These are phyloP conservation scores for Peromyscus eremicus DNA, from an alignment of 2,797 vertebrate genomes.

Conservation along the genomic window DNA sequence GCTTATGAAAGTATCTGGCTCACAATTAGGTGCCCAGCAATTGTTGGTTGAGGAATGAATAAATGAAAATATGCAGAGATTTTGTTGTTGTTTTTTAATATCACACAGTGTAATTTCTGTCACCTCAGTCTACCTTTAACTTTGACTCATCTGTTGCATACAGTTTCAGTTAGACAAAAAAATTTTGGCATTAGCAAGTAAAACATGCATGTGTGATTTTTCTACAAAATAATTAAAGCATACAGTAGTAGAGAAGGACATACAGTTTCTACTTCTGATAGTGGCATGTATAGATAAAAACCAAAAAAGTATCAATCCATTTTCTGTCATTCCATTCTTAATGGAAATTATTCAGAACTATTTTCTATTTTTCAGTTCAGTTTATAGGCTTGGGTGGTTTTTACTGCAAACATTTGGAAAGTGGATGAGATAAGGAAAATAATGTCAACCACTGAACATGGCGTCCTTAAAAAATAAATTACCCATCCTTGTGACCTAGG, in stretches of 20 bases:
- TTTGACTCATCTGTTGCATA: not conserved
- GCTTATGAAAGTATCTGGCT: not conserved
- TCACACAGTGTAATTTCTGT: not conserved
- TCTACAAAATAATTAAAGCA: not conserved
- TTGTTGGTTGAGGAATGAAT: not conserved
- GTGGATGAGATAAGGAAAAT: not conserved
- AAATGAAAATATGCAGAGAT: not conserved
- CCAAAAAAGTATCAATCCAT: not conserved
- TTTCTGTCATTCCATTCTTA: not conserved
- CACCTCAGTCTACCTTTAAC: not conserved
- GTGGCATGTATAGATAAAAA: not conserved
- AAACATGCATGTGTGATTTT: not conserved
- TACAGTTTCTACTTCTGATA: not conserved
- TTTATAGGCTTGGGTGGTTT: not conserved
- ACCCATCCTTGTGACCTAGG: not conserved
- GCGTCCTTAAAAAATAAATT: constrained; percentile 19
- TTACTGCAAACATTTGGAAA: not conserved
- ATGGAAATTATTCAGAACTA: not conserved
- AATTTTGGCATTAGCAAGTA: not conserved
- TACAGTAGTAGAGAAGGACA: not conserved
- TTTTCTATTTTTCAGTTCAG: not conserved
- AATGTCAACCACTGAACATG: not conserved
- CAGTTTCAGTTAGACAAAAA: not conserved
- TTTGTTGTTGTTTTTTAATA: not conserved
- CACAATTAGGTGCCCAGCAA: not conserved